Percentiles rank a stretch among this genome's conserved stretches.
phyloP scores from a whole-genome alignment of 2,888 invertebrate species.

The Calliphora vomitoria region DNA sequence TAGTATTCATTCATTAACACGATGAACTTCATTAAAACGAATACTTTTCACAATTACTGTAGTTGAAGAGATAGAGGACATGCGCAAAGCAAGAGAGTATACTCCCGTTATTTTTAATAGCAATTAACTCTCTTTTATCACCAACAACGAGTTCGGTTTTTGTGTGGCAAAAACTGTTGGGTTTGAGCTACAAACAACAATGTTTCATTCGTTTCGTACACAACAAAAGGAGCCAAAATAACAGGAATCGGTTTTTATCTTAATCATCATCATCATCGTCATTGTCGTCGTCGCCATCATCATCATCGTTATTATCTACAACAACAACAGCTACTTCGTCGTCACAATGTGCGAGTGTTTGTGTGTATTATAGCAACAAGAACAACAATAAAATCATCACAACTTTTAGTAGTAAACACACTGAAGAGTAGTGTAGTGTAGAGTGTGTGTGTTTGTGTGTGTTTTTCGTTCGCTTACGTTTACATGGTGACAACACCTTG shows the following conservation, averaged over 20 bases:
- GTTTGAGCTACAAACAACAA: slow-evolving; percentile 43
- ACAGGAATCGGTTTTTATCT: slow-evolving; percentile 26
- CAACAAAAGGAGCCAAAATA: background rate
- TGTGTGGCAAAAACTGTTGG: slow-evolving; percentile 10
- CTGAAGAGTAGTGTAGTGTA: slow-evolving; percentile 31
- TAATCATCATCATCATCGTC: slow-evolving; percentile 39
- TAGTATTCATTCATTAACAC: slow-evolving; percentile 65
- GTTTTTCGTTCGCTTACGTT: slow-evolving; percentile 65
- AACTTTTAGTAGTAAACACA: slow-evolving; percentile 49
- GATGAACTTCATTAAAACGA: background rate
- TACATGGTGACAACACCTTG: slow-evolving; percentile 75
- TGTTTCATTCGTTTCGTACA: slow-evolving; percentile 31
- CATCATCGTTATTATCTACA: slow-evolving; percentile 2
- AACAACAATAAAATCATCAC: slow-evolving; percentile 41
- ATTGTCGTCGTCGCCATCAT: slow-evolving; percentile 37
- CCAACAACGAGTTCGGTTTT: slow-evolving; percentile 1
- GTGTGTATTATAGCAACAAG: background rate
- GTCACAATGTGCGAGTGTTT: background rate
- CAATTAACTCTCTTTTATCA: slow-evolving; percentile 37
- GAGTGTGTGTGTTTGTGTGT: slow-evolving; percentile 8
- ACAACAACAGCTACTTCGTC: slow-evolving; percentile 15
- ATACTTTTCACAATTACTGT: slow-evolving; percentile 65
- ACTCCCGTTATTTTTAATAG: background rate
- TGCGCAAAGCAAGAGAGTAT: slow-evolving; percentile 45
- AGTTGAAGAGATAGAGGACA: slow-evolving; percentile 25